A percentile compares a stretch with the other conserved stretches of the same genome.
Evolutionary conservation across 2,888 invertebrate genomes (phyloP).

Genomic region (Alviniconcha strummeri): DNA sequence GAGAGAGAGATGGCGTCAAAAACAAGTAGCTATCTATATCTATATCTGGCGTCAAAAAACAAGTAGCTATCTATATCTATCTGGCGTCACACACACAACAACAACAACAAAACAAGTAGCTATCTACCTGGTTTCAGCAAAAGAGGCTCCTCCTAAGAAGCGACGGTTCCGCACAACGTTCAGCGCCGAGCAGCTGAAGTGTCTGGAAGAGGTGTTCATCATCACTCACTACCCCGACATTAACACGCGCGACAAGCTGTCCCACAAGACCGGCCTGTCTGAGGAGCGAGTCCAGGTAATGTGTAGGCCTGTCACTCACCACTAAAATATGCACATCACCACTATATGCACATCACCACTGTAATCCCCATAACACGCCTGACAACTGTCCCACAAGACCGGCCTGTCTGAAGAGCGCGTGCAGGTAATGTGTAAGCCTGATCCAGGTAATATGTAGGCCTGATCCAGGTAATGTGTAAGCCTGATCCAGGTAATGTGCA

Average conservation of each 20-base stretch:
- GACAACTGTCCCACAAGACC: conserved; percentile 56
- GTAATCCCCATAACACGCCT: not conserved
- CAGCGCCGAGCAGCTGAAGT: conserved; percentile 61
- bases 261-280: conserved; percentile 60
- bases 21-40: no score
- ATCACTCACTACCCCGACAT: conserved; percentile 69
- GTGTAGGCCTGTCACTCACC: not conserved
- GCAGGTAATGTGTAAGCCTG: conserved; percentile 51
- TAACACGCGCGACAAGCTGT: conserved; percentile 61
- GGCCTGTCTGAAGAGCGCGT: conserved; percentile 64
- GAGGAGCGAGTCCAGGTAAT: conserved; percentile 67
- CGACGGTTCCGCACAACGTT: conserved; percentile 66
- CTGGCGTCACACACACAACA: no score
- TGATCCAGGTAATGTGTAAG: no score
- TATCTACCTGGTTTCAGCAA: not conserved
- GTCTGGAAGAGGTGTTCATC: conserved; percentile 64
- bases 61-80: no score
- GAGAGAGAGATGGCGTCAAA: no score
- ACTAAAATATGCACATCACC: no score
- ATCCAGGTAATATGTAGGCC: conserved; percentile 14
- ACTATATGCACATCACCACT: conserved; percentile 50
- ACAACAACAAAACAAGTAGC: no score
- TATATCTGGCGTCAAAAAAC: no score
- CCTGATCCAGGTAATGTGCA: no score
- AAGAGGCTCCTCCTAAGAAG: conserved; percentile 44